A percentile compares a stretch with the other conserved stretches of the same genome.
Evolutionary conservation across 1,140 invertebrate species (phyloP).

Genomic region (Micrasema minimum): DNA sequence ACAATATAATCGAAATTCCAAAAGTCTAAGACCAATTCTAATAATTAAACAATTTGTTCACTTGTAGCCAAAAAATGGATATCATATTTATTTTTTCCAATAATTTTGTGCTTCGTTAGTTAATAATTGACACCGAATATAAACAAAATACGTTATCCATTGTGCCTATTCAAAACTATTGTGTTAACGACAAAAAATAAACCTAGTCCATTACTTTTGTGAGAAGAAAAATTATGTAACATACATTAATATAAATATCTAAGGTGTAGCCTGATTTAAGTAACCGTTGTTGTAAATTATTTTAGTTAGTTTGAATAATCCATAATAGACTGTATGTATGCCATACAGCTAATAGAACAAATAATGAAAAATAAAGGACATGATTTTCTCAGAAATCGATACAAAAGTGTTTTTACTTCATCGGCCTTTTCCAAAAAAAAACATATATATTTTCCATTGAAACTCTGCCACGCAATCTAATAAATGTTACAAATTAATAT

Average conservation of each 20-base stretch:
- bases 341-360: slow-evolving; percentile 49
- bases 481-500: background rate
- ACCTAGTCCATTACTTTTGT: slow-evolving; percentile 3
- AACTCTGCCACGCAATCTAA: background rate
- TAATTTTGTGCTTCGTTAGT: no score
- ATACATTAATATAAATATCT: slow-evolving; percentile 18
- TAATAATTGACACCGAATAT: no score
- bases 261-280: slow-evolving; percentile 43
- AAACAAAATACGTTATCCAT: no score
- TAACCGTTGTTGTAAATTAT: slow-evolving; percentile 54
- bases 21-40: no score
- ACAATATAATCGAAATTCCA: background rate
- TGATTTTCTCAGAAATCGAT: background rate
- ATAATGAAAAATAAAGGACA: slow-evolving; percentile 43
- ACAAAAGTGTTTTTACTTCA: slow-evolving; percentile 9
- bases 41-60: no score
- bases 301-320: slow-evolving; percentile 54
- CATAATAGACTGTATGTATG: slow-evolving; percentile 53
- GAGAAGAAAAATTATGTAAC: no score
- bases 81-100: no score
- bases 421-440: background rate
- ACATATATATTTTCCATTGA: background rate
- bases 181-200: background rate
- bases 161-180: no score
- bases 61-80: no score